Percentiles rank a stretch among this genome's conserved stretches.
Conservation (phyloP, 2,888 invertebrate genomes). For the Macaria liturata region DNA sequence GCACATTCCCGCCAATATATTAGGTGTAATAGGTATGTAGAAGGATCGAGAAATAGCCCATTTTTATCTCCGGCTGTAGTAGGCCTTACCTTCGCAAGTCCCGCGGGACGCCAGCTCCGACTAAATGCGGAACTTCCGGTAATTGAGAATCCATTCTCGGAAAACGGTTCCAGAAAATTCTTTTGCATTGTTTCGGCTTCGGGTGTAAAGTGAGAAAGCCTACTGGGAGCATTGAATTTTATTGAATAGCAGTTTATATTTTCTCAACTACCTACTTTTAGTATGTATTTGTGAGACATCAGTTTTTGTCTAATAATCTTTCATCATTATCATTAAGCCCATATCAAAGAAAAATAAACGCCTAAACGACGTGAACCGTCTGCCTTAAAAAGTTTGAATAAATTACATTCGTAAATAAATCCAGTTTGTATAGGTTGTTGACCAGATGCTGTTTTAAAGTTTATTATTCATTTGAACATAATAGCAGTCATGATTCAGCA, state of each 20-base stretch:
- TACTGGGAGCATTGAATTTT: constrained; percentile 27
- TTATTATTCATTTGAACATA: too few species aligned
- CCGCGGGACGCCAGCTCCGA: constrained; percentile 39
- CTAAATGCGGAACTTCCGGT: constrained; percentile 49
- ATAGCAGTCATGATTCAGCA: too few species aligned
- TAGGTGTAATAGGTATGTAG: background rate
- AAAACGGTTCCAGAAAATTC: constrained; percentile 42
- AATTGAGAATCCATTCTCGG: constrained; percentile 49
- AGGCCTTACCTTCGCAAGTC: constrained; percentile 39
- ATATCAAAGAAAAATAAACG: too few species aligned
- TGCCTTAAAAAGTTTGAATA: too few species aligned
- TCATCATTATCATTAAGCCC: too few species aligned
- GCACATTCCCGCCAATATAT: constrained; percentile 25
- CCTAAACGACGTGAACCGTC: too few species aligned
- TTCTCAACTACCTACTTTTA: too few species aligned
- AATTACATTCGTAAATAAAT: too few species aligned
- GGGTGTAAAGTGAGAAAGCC: constrained; percentile 27
- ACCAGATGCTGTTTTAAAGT: too few species aligned
- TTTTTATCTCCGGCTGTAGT: constrained; percentile 31
- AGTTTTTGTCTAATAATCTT: too few species aligned
- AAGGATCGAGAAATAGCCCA: constrained; percentile 28
- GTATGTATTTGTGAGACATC: too few species aligned
- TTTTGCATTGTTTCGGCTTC: constrained; percentile 45
- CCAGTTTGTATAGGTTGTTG: too few species aligned
- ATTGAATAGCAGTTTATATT: constrained; percentile 3